Evolutionary conservation across 1,140 invertebrate genomes (phyloP).

Genomic region (Pararge aegeria): DNA sequence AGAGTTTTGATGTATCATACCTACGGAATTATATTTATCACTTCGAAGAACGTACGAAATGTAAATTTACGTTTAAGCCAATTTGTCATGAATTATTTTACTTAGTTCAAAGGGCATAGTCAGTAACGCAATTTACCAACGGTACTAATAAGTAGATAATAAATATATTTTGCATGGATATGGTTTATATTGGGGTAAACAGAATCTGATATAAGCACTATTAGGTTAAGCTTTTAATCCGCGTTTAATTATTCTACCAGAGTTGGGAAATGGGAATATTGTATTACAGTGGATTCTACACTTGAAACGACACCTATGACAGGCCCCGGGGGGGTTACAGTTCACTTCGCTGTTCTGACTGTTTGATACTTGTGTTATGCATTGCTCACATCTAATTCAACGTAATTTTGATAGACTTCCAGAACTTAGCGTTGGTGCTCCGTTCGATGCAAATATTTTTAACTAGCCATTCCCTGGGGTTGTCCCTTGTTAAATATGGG

Average conservation of each 20-base stretch:
- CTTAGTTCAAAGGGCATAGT: no score
- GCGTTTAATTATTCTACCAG: slow-evolving; percentile 30
- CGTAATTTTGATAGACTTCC: neutral
- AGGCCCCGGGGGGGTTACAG: slow-evolving; percentile 29
- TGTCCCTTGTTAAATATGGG: no score
- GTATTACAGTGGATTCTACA: slow-evolving; percentile 17
- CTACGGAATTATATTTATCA: no score
- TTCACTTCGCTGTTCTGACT: slow-evolving; percentile 31
- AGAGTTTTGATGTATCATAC: no score
- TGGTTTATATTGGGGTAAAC: slow-evolving; percentile 9
- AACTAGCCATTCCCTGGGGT: no score
- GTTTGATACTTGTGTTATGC: slow-evolving; percentile 21
- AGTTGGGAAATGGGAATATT: slow-evolving; percentile 25
- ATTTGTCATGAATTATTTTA: no score
- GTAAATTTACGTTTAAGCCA: no score
- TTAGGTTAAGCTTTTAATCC: slow-evolving; percentile 27
- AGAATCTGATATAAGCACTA: slow-evolving; percentile 21
- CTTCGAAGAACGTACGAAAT: no score
- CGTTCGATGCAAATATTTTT: no score
- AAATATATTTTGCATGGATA: neutral
- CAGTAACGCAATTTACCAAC: no score
- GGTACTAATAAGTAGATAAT: neutral
- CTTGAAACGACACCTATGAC: slow-evolving; percentile 39
- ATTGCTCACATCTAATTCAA: neutral
- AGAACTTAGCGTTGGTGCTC: no score